A percentile compares a stretch with the other conserved stretches of the same genome.
Evolutionary conservation across 2,888 invertebrate species (phyloP).

Genomic region (Hypselothyrea guttata): DNA sequence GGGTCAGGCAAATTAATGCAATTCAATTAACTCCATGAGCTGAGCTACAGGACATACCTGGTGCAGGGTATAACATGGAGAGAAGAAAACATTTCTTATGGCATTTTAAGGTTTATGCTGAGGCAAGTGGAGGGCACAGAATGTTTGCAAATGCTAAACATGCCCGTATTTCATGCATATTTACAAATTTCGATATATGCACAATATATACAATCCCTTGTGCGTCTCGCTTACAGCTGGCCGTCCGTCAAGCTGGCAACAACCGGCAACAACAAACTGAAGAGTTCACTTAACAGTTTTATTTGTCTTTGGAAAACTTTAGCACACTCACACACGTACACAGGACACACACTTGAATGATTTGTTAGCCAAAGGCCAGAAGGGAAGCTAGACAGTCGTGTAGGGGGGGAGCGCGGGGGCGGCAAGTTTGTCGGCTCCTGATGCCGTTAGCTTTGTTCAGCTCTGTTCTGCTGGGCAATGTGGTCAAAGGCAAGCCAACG

Average conservation of each 20-base stretch:
- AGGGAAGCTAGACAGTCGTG: neutral
- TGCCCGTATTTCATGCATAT: slow-evolving; percentile 75
- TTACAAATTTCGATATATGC: slow-evolving; percentile 70
- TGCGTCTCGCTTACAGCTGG: neutral
- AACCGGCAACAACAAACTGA: slow-evolving; percentile 56
- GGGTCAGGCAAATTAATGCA: too few species aligned
- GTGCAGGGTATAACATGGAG: too few species aligned
- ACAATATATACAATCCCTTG: slow-evolving; percentile 57
- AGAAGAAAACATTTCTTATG: neutral
- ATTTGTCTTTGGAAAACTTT: slow-evolving; percentile 75
- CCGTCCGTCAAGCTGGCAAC: slow-evolving; percentile 20
- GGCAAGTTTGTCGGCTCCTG: slow-evolving; percentile 27
- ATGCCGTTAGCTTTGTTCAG: slow-evolving; percentile 2
- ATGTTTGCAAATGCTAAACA: slow-evolving; percentile 75
- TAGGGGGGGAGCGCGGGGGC: neutral
- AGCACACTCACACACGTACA: slow-evolving; percentile 29
- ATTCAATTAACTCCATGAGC: too few species aligned
- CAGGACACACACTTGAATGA: slow-evolving; percentile 52
- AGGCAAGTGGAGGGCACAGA: slow-evolving; percentile 23
- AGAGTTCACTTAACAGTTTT: slow-evolving; percentile 77
- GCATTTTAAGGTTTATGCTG: neutral
- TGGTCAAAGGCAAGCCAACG: slow-evolving; percentile 46
- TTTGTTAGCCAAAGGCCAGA: slow-evolving; percentile 40
- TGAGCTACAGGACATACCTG: too few species aligned
- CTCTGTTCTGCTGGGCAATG: slow-evolving; percentile 30